These are phyloP conservation scores for Drosophila santomea DNA, from an alignment of 1,140 invertebrate genomes.

Conservation along the genomic window DNA sequence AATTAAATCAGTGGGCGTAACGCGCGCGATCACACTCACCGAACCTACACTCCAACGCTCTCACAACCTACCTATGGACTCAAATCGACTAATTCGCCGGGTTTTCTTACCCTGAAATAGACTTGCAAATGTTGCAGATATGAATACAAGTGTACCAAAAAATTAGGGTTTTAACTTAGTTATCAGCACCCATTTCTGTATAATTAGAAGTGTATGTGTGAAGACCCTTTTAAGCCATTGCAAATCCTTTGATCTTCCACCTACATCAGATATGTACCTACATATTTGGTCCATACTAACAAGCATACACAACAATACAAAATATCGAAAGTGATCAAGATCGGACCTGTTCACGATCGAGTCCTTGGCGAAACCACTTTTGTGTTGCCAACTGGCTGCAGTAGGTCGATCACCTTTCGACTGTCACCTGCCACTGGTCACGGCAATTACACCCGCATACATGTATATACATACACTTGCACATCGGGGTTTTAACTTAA, in stretches of 20 bases:
- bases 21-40: slow-evolving; percentile 13
- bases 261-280: neutral
- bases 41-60: neutral
- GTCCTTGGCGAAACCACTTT: neutral
- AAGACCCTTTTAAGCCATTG: neutral
- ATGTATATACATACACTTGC: neutral
- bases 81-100: slow-evolving; percentile 6
- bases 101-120: neutral
- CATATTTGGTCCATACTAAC: too few relatives aligned
- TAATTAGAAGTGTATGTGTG: neutral
- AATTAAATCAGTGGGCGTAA: slow-evolving; percentile 66
- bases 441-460: slow-evolving; percentile 45
- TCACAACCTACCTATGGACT: neutral
- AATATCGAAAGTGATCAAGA: neutral
- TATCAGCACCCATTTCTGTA: neutral
- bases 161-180: neutral
- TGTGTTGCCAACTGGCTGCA: neutral
- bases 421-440: slow-evolving; percentile 37
- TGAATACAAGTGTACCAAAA: neutral
- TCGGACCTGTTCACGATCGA: neutral
- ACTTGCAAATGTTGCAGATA: neutral
- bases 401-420: slow-evolving; percentile 21
- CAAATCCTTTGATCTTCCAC: neutral
- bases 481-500: slow-evolving; percentile 1
- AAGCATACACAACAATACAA: too few relatives aligned